Base-by-base conservation (phyloP, 2,113 vertebrate genomes). In the Pantherophis guttatus region DNA sequence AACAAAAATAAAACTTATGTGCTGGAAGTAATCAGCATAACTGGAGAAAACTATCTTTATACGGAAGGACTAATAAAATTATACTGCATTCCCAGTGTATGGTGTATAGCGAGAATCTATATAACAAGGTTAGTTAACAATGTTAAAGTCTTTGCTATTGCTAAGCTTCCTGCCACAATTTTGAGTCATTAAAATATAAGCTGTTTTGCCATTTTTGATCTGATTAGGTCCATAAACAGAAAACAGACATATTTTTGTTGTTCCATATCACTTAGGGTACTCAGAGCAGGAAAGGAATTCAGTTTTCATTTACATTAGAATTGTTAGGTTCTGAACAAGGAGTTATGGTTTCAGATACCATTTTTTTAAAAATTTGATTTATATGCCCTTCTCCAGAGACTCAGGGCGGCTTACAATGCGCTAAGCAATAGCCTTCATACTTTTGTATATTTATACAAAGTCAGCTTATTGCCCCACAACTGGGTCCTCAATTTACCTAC, bases 111-210 rank as follows among this genome's bases (percentile, higher is more conserved):
- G 86, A 96, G 90, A 96, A 89, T 75, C 52, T 1, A 58, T 12
- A 12, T 95, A 96, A 95, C 7, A 93, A 93, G 90, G 93, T 93
- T 92, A 94, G 2, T 65, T 95, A 96, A 95, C 7, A 91, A 93
- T 89, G 93, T 93, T 92, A 94, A 1, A 86, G 48, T 93, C 53
- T 93, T 94, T 92, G 57, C 44, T 90, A 44, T 94, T 94, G 52
- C 57, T 91, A 95, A 92, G 54, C 53, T 92, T 94, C 54, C 90
- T 95, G 91, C 70, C 91, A 92, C 70, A 95, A 57, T 4, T 91
- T 81, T 90, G 75, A 91, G 39, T 90, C 0, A 92, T 94, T 96
- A 92, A 91, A 57, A 89, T 94, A 58, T 4, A 91, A 95, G 89
- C 5, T 94, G 19, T 59, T 26, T 88, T 94, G 91, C 29, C 89